Conservation (phyloP, 2,797 vertebrate genomes). For the Yasuhikotakia modesta region DNA sequence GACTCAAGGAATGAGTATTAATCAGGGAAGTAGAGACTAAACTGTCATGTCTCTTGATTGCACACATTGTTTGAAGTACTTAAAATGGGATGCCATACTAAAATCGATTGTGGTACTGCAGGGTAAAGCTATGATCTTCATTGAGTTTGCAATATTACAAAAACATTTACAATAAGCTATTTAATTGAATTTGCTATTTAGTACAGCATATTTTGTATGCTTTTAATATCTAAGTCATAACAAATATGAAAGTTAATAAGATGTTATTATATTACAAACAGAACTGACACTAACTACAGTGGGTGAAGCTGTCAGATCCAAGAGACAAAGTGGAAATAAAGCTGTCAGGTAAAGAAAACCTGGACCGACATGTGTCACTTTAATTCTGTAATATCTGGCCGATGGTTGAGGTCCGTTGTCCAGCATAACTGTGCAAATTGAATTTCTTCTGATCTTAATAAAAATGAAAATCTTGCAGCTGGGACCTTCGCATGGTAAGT, state of each 20-base stretch:
- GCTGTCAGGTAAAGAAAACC: constrained; percentile 71
- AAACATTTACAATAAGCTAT: not conserved
- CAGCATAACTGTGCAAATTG: constrained; percentile 61
- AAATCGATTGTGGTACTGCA: not conserved
- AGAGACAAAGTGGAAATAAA: constrained; percentile 62
- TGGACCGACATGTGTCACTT: constrained; percentile 74
- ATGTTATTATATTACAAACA: not conserved
- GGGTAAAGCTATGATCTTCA: too few species aligned
- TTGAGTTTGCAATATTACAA: too few species aligned
- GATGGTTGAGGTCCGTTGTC: constrained; percentile 63
- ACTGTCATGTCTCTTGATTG: constrained; percentile 22
- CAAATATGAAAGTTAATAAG: not conserved
- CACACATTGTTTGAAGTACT: constrained; percentile 11
- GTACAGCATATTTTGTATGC: not conserved
- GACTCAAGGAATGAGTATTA: constrained; percentile 17
- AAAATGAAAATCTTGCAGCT: constrained; percentile 59
- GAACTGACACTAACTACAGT: constrained; percentile 52
- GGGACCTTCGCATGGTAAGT: constrained; percentile 50
- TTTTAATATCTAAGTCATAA: not conserved
- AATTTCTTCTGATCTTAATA: constrained; percentile 59
- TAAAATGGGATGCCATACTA: constrained; percentile 31
- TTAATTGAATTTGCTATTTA: not conserved
- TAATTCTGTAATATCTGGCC: constrained; percentile 64
- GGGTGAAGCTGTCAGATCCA: constrained; percentile 62
- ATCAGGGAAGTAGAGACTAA: constrained; percentile 27